Base-by-base conservation (phyloP, 2,113 vertebrate genomes). In the Tachysurus vachellii region DNA sequence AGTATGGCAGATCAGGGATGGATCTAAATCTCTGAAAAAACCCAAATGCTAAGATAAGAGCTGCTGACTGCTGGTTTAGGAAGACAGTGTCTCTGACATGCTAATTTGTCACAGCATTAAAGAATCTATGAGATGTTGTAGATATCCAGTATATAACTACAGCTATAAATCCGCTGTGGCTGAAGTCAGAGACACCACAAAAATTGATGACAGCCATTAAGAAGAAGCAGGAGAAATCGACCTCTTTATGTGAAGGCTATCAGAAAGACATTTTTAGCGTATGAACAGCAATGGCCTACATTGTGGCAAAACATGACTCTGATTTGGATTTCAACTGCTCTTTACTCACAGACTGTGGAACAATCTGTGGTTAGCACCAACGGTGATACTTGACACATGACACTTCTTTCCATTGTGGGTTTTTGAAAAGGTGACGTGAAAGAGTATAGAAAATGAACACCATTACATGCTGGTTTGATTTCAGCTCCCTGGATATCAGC, bases 391-490 rank as follows among this genome's bases (percentile, higher is more conserved):
- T 85, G 64, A 79, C 56, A 82, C 62, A 80, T 47, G 36, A 76
- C 85, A 86, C 76, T 68, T 79, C 59, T 73, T 85, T 75, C 73
- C 44, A 64, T 17, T 36, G 73, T 71, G 85, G 85, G 47, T 61
- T 86, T 82, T 61, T 28, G 50, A 73, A 86, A 28, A 47, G 19
- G 14, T 28, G 19, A 42, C 53, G 80, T 81, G 54, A 87, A 82
- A 73, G 53, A 80, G 76, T 26, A 19, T 23, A 80, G 56, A 68
- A 71, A 53, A 44, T 17, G 0, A 86, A 26, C 13, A 64, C 36
- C 5, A 2, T 26, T 31, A 59, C 12, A 31, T 23, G 31, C 10
- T 47, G 62, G 19, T 47, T 73, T 59, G 54, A 16, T 62, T 61
- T 73, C 13, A 54, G 23, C 5, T 42, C 57, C 57, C 42, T 28